Percentiles rank a stretch among this genome's conserved stretches.
These are phyloP conservation scores for Variabilichromis moorii DNA, from an alignment of 2,113 vertebrate species.

Conservation along the genomic window DNA sequence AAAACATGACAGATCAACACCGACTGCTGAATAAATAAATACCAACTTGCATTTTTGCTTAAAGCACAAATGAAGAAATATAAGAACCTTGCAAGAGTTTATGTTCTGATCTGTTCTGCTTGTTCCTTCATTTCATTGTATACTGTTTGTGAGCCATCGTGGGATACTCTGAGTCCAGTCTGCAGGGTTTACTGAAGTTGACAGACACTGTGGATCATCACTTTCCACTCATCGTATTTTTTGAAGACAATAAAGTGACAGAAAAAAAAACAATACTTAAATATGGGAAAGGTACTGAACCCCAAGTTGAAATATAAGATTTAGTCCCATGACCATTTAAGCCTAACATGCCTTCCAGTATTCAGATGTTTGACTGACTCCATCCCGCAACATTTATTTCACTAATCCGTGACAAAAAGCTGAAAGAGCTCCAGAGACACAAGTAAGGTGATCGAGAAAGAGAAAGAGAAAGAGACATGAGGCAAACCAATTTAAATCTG, in stretches of 20 bases:
- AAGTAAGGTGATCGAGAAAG: background rate
- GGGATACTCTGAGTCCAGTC: background rate
- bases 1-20: background rate
- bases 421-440: background rate
- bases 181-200: background rate
- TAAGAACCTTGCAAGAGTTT: background rate
- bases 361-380: background rate
- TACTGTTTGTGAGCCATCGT: background rate
- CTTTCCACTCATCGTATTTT: background rate
- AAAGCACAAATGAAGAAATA: background rate
- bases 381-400: background rate
- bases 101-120: background rate
- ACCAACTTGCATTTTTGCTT: background rate
- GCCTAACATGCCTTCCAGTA: background rate
- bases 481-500: background rate
- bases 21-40: background rate
- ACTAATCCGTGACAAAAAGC: background rate
- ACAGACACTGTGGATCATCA: background rate
- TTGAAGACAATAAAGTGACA: background rate
- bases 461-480: background rate
- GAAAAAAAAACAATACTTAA: background rate
- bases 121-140: accelerated
- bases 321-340: background rate
- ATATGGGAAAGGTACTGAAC: background rate
- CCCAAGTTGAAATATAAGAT: background rate